Base-by-base conservation (phyloP, 1,140 invertebrate species). In the Teleogryllus occipitalis region DNA sequence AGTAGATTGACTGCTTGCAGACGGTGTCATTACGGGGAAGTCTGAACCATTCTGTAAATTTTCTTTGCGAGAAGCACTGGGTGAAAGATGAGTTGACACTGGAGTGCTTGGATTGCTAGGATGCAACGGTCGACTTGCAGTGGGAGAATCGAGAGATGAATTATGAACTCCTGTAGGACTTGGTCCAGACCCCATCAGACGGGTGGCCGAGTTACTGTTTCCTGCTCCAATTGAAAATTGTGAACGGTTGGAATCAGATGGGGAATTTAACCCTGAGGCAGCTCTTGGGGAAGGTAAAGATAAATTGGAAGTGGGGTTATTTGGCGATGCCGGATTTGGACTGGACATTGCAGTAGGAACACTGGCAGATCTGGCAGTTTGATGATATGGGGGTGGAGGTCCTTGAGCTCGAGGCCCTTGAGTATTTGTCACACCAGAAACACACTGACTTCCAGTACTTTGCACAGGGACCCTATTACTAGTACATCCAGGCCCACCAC, bases 331-430 rank as follows among this genome's bases (percentile, higher is more conserved):
- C 3, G 91, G 92, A 87, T 90, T 93, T 65, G 91, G 91, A 82
- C 91, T 92, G 83, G 92, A 91, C 81, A 91, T 89, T 12, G 92
- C 93, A 83, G 95, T 94, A 82, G 94, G 94, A 77, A 95, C 94
- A 82, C 94, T 95, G 21, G 94, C 93, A 74, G 94, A 95, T 83
- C 94, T 88, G 81, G 93, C 93, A 75, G 92, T 92, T 84, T 93
- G 92, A 85, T 94, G 93, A 87, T 95, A 95, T 15, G 95, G 92
- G 8, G 96, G 96, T 6, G 95, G 96, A 8, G 95, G 94, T 10
- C 95, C 95, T 87, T 95, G 95, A 81, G 90, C 90, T 75, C 90
- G 87, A 87, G 80, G 88, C 90, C 47, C 85, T 85, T 72, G 89
- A 75, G 82, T 54, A 15, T 54, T 54, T 54, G 49, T 8, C 49